These are phyloP conservation scores for Drosophila antonietae DNA, from an alignment of 2,888 invertebrate species.

Conservation along the genomic window DNA sequence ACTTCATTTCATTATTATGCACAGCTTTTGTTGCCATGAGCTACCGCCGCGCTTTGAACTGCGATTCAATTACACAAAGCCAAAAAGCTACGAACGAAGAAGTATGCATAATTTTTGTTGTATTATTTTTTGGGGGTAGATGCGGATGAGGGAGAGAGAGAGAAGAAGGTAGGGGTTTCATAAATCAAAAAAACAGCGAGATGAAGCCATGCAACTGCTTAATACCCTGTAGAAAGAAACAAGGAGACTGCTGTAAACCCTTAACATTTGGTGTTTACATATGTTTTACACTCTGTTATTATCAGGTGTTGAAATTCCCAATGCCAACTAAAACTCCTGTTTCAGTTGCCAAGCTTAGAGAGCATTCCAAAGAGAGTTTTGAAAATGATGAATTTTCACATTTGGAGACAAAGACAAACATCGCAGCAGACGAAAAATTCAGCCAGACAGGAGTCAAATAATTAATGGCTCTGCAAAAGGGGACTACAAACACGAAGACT, in stretches of 20 bases:
- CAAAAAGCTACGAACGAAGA: constrained; percentile 37
- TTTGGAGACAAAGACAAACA: constrained; percentile 60
- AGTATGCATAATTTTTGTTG: constrained; percentile 49
- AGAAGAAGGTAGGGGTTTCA: constrained; percentile 9
- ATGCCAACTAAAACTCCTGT: background rate
- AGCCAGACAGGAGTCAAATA: constrained; percentile 76
- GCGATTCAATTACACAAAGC: constrained; percentile 68
- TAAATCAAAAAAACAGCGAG: constrained; percentile 47
- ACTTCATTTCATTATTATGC: constrained; percentile 20
- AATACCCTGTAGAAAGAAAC: constrained; percentile 32
- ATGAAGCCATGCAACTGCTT: background rate
- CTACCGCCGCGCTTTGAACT: constrained; percentile 51
- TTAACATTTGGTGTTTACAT: background rate
- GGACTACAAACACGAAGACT: constrained; percentile 40
- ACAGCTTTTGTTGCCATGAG: constrained; percentile 24
- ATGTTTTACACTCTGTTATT: background rate
- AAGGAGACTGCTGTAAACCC: background rate
- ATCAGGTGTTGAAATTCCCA: background rate
- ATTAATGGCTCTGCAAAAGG: constrained; percentile 62
- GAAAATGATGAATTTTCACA: constrained; percentile 69
- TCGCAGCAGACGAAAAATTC: constrained; percentile 50
- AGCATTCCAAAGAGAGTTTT: constrained; percentile 23
- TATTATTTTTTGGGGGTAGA: constrained; percentile 5
- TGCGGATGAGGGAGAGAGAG: no score
- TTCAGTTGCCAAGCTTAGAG: background rate